Conservation (phyloP, 2,113 vertebrate species). For the Otocyon megalotis region DNA sequence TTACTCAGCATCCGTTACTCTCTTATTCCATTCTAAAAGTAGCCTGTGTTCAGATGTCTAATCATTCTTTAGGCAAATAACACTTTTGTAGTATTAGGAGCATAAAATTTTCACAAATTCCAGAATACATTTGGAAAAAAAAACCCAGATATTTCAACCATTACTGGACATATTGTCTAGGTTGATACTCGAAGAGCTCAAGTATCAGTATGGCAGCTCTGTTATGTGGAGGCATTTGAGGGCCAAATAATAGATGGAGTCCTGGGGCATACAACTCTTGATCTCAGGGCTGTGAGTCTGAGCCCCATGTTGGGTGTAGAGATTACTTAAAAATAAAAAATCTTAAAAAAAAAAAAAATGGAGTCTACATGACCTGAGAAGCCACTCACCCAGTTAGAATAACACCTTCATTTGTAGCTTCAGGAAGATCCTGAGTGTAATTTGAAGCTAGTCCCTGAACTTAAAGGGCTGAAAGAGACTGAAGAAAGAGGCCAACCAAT, state of each 20-base stretch:
- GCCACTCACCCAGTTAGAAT: background rate
- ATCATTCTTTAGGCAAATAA: background rate
- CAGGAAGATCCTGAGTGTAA: background rate
- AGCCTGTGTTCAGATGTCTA: background rate
- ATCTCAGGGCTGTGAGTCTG: background rate
- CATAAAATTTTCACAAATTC: background rate
- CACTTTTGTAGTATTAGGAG: background rate
- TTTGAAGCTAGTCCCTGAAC: background rate
- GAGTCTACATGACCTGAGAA: background rate
- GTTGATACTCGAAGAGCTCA: background rate
- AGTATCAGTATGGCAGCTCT: background rate
- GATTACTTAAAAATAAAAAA: too few species aligned
- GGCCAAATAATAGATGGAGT: background rate
- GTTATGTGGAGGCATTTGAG: background rate
- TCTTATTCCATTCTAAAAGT: background rate
- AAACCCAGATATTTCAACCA: background rate
- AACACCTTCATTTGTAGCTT: background rate
- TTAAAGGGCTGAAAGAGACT: background rate
- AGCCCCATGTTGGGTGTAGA: background rate
- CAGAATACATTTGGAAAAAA: background rate
- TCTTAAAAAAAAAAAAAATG: background rate
- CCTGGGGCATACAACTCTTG: background rate
- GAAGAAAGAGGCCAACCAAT: background rate
- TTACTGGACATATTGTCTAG: background rate
- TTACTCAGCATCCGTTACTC: background rate